Conservation (phyloP, 2,113 vertebrate species). For the Gasterosteus nipponicus region DNA sequence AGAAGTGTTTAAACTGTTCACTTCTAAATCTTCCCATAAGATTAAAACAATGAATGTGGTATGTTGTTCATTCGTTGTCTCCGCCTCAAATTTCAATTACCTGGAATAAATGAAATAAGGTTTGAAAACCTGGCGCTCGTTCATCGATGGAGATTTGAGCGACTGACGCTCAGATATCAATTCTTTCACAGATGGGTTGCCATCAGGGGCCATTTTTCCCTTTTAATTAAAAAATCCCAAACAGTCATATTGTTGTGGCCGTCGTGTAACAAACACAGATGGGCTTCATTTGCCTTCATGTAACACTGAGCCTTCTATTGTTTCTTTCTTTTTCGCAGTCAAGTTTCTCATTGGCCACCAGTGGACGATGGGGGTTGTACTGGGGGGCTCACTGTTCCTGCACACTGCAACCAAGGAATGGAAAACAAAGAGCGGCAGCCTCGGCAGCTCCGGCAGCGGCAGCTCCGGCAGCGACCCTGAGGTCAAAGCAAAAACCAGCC, state of each 20-base stretch:
- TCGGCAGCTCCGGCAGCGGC: background rate
- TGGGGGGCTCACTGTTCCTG: background rate
- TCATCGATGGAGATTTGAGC: conserved; percentile 71
- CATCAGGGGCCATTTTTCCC: conserved; percentile 71
- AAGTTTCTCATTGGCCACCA: conserved; percentile 39
- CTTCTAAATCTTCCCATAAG: conserved; percentile 51
- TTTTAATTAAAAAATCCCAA: conserved; percentile 76
- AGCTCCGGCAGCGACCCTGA: conserved; percentile 24
- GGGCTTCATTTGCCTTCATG: conserved; percentile 67
- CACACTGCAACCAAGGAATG: conserved; percentile 17
- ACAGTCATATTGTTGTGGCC: conserved; percentile 68
- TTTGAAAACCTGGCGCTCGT: conserved; percentile 68
- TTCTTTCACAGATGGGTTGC: conserved; percentile 77
- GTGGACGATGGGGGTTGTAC: conserved; percentile 21
- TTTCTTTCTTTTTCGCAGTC: conserved; percentile 44
- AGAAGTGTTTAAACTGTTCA: conserved; percentile 39
- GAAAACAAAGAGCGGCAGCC: background rate
- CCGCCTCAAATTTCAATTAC: conserved; percentile 71
- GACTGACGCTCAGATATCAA: conserved; percentile 72
- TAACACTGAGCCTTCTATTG: conserved; percentile 58
- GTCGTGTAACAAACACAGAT: conserved; percentile 64
- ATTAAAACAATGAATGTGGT: conserved; percentile 67
- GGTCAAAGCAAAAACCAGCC: conserved; percentile 40
- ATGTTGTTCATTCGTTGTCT: conserved; percentile 64
- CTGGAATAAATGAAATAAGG: conserved; percentile 73